These are phyloP conservation scores for Muscicapa adusta DNA, from an alignment of 2,113 vertebrate species.

Conservation along the genomic window DNA sequence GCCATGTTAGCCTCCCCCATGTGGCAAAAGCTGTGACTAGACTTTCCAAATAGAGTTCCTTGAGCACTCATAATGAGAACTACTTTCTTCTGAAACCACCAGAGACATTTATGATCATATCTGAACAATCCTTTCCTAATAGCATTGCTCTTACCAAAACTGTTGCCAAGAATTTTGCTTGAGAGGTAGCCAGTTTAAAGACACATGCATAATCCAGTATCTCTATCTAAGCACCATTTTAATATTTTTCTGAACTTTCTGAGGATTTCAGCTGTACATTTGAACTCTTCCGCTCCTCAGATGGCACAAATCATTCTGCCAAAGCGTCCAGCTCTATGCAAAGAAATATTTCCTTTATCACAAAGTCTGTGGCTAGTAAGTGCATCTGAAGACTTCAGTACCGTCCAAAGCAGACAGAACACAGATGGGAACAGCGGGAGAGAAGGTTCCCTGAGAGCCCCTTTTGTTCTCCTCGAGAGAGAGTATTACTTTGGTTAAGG, in stretches of 20 bases:
- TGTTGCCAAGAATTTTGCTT: neutral
- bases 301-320: neutral
- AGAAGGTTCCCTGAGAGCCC: neutral
- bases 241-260: neutral
- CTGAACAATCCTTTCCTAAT: neutral
- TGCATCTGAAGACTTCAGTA: neutral
- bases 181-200: neutral
- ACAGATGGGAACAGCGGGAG: neutral
- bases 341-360: neutral
- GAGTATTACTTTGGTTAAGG: neutral
- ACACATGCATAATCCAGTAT: neutral
- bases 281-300: neutral
- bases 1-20: neutral
- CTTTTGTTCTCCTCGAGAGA: neutral
- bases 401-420: neutral
- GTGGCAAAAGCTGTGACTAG: neutral
- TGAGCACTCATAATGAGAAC: neutral
- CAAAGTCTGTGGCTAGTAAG: neutral
- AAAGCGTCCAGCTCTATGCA: neutral
- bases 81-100: neutral
- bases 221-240: neutral
- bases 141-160: neutral
- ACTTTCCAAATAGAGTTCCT: neutral
- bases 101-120: neutral
- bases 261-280: neutral